Conservation (phyloP, 2,888 invertebrate species). For the Xylophagus ater region DNA sequence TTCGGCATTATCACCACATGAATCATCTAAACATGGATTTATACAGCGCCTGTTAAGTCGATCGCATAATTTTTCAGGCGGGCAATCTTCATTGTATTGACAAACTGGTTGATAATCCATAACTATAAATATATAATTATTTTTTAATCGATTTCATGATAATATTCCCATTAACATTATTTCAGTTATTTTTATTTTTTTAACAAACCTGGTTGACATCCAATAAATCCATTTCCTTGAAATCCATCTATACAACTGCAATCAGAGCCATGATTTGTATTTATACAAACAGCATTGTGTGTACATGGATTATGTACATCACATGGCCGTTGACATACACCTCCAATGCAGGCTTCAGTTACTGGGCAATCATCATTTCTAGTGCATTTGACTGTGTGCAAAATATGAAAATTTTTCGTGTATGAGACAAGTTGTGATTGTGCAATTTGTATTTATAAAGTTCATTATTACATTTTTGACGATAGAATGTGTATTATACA, state of each 20-base stretch:
- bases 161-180: too few species aligned
- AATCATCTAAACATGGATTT: slow-evolving; percentile 66
- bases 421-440: slow-evolving; percentile 14
- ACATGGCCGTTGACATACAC: slow-evolving; percentile 78
- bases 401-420: slow-evolving; percentile 14
- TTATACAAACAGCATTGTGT: slow-evolving; percentile 73
- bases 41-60: slow-evolving; percentile 73
- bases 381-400: slow-evolving; percentile 65
- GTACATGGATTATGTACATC: slow-evolving; percentile 75
- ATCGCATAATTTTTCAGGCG: slow-evolving; percentile 75
- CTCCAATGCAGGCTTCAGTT: slow-evolving; percentile 77
- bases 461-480: neutral
- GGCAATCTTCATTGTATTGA: slow-evolving; percentile 85
- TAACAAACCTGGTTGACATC: slow-evolving; percentile 66
- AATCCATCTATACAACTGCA: slow-evolving; percentile 78
- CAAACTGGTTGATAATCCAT: slow-evolving; percentile 51
- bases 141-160: too few species aligned
- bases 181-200: too few species aligned
- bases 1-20: slow-evolving; percentile 72
- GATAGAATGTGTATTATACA: slow-evolving; percentile 3
- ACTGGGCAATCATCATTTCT: slow-evolving; percentile 74
- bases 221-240: slow-evolving; percentile 75
- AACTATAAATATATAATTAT: too few species aligned
- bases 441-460: slow-evolving; percentile 14
- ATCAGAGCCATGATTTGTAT: slow-evolving; percentile 76